Percentiles rank a stretch among this genome's conserved stretches.
Evolutionary conservation across 2,888 invertebrate species (phyloP).

Genomic region (Cryptocephalus primarius): DNA sequence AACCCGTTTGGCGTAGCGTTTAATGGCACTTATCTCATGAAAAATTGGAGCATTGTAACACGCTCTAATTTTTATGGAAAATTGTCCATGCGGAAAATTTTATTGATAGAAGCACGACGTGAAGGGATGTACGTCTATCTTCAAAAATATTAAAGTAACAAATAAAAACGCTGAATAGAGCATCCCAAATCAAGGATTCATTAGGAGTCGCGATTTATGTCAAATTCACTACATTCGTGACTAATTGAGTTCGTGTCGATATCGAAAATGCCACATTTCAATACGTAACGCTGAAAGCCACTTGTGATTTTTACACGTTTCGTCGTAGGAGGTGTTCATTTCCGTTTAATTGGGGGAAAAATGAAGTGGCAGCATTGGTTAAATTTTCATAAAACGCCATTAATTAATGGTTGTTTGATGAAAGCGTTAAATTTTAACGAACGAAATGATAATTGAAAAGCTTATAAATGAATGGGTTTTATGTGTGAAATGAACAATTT

Average conservation of each 20-base stretch:
- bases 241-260: no score
- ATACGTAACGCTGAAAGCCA: no score
- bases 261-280: no score
- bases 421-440: not conserved
- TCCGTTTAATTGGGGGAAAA: slow-evolving; percentile 3
- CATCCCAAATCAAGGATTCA: no score
- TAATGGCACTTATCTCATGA: slow-evolving; percentile 1
- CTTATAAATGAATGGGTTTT: not conserved
- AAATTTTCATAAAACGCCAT: slow-evolving; percentile 2
- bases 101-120: no score
- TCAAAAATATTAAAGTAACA: no score
- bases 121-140: no score
- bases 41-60: not conserved
- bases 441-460: no score
- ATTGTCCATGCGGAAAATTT: not conserved
- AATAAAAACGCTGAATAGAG: no score
- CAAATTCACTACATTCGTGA: no score
- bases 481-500: not conserved
- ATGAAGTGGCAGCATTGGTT: slow-evolving; percentile 2
- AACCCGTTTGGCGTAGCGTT: not conserved
- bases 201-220: no score
- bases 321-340: slow-evolving; percentile 1
- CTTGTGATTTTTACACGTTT: no score
- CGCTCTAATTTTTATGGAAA: not conserved
- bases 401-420: slow-evolving; percentile 2